Evolutionary conservation across 1,140 invertebrate genomes (phyloP), one percentile per base, ranked within the genome.

Genomic region (Anoplolepis gracilipes): DNA sequence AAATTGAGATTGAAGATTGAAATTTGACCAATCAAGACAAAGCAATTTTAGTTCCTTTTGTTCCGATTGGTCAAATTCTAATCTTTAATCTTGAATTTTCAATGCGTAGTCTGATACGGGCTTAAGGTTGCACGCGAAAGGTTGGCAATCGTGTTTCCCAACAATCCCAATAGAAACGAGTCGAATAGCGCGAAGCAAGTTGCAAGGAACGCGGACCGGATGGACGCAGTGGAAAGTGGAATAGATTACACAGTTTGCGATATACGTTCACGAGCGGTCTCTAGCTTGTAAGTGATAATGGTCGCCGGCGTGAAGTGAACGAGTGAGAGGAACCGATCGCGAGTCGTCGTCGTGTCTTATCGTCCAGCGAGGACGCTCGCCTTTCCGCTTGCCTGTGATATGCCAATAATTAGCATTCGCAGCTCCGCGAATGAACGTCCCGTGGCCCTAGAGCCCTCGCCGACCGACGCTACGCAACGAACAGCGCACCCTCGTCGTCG

Each of bases 141-240:
- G 25, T 81, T 81, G 65, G 78, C 65, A 33, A 16, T 19, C 1
- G 25, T 42, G 78, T n/a, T n/a, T n/a, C n/a, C n/a, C n/a, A n/a
- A n/a, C n/a, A n/a, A n/a, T n/a, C 11, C 22, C 33, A 13, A 22
- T 22, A 16, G 49, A 28, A 53, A 33, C 33, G n/a, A 81, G 49
- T 22, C 33, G 25, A 81, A 65, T 70, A 81, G 78, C 78, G 77
- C 77, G 78, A 81, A 81, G 76, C 33, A 62, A 69, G 46, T 11
- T 16, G 0, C 16, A 42, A 33, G 64, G 64, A 16, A 57, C 64
- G 46, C 11, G 49, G 25, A 28, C 25, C 13, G 28, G 28, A 62
- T 25, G 28, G 33, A 42, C 62, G 59, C 39, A 62, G 36, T 33
- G 13, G n/a, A 19, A 19, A 62, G 28, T n/a, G 25, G n/a, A 19